phyloP scores from a whole-genome alignment of 2,888 invertebrate genomes.

The Limnephilus marmoratus region DNA sequence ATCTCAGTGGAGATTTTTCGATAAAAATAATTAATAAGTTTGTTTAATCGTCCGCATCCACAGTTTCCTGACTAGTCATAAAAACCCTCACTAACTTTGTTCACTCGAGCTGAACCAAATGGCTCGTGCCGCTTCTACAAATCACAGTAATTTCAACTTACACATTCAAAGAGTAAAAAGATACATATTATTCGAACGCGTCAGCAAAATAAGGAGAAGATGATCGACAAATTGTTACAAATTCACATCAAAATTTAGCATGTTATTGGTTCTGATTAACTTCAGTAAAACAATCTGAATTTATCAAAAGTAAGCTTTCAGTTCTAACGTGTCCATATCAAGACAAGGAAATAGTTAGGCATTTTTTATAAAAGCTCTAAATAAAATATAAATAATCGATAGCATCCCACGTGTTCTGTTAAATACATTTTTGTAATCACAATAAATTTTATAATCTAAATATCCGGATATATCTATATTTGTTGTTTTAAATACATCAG shows the following conservation, averaged over 20 bases:
- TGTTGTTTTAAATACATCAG: neutral
- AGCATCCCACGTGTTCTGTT: neutral
- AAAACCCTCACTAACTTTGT: neutral
- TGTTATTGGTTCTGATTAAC: neutral
- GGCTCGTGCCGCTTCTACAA: constrained; percentile 6
- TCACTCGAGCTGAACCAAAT: constrained; percentile 13
- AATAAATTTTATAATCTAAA: neutral
- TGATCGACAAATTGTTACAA: neutral
- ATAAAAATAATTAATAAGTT: constrained; percentile 35
- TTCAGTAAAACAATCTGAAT: neutral
- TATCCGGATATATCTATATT: neutral
- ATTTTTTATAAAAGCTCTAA: neutral
- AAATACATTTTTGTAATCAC: neutral
- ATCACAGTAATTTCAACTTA: neutral
- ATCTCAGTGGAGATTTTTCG: neutral
- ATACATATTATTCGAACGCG: neutral
- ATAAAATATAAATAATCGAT: neutral
- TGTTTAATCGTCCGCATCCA: constrained; percentile 32
- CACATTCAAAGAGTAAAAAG: neutral
- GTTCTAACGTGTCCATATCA: neutral
- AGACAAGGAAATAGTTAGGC: neutral
- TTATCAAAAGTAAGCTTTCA: neutral
- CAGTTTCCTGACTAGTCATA: constrained; percentile 23
- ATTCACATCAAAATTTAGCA: neutral
- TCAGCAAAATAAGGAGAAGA: neutral